phyloP scores from a whole-genome alignment of 2,888 invertebrate species.

The Cylindroiulus punctatus region DNA sequence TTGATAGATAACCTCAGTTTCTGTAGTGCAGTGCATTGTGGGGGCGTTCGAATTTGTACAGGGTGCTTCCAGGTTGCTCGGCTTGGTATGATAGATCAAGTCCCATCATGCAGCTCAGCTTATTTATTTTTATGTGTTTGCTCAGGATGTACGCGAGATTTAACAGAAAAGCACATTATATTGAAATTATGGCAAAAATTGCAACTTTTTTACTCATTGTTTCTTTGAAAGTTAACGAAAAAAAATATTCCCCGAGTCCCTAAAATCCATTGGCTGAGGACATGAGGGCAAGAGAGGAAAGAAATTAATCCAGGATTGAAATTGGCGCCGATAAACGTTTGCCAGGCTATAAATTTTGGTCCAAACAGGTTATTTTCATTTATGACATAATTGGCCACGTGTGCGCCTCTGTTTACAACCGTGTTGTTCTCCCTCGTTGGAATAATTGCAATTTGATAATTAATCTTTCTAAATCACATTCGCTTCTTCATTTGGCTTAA shows the following conservation, averaged over 20 bases:
- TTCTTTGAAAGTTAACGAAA: background rate
- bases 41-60: too few relatives aligned
- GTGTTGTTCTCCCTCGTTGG: background rate
- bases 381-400: conserved; percentile 5
- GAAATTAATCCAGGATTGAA: conserved; percentile 9
- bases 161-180: too few relatives aligned
- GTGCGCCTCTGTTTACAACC: conserved; percentile 11
- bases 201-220: too few relatives aligned
- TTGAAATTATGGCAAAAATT: too few relatives aligned
- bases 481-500: conserved; percentile 38
- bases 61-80: too few relatives aligned
- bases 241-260: background rate
- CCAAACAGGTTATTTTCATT: conserved; percentile 20
- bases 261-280: background rate
- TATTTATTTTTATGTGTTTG: too few relatives aligned
- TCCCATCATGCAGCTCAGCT: too few relatives aligned
- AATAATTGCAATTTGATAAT: conserved; percentile 31
- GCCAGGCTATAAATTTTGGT: conserved; percentile 5
- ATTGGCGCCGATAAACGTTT: background rate
- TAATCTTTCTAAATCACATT: conserved; percentile 30
- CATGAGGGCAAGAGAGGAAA: background rate
- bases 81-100: too few relatives aligned
- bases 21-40: too few relatives aligned
- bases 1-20: too few relatives aligned
- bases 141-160: too few relatives aligned